Percentiles rank a stretch among this genome's conserved stretches.
Conservation (phyloP, 2,113 vertebrate species). For the Thalassoma bifasciatum region DNA sequence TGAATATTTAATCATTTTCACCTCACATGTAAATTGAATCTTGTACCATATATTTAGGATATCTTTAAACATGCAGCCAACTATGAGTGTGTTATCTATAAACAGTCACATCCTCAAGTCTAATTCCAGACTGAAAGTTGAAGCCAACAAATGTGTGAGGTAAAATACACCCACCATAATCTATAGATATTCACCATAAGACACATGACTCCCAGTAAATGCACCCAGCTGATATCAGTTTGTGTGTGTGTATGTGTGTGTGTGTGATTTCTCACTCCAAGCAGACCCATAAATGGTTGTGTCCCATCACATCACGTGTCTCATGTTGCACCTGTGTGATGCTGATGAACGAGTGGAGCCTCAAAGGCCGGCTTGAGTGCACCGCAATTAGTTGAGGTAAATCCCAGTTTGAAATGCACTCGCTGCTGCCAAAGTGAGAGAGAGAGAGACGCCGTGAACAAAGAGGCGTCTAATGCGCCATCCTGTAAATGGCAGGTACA, state of each 20-base stretch:
- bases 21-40: too few species aligned
- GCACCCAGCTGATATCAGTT: conserved; percentile 2
- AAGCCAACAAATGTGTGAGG: neutral
- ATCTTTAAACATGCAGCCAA: too few species aligned
- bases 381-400: conserved; percentile 61
- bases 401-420: conserved; percentile 60
- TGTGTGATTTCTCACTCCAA: neutral
- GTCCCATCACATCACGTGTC: conserved; percentile 9
- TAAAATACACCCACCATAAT: conserved; percentile 49
- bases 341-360: conserved; percentile 58
- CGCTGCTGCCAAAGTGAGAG: conserved; percentile 35
- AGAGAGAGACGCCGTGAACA: conserved; percentile 35
- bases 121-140: too few species aligned
- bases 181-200: conserved; percentile 28
- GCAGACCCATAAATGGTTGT: conserved; percentile 32
- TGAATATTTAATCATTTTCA: too few species aligned
- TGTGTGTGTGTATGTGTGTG: conserved; percentile 14
- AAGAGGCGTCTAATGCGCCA: conserved; percentile 36
- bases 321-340: conserved; percentile 59
- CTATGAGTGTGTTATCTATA: too few species aligned
- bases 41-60: too few species aligned
- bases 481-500: conserved; percentile 36
- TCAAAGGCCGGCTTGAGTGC: conserved; percentile 70
- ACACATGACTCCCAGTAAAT: conserved; percentile 35
- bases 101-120: too few species aligned